These are phyloP conservation scores for Mantis religiosa DNA, from an alignment of 2,888 invertebrate species.

Conservation along the genomic window DNA sequence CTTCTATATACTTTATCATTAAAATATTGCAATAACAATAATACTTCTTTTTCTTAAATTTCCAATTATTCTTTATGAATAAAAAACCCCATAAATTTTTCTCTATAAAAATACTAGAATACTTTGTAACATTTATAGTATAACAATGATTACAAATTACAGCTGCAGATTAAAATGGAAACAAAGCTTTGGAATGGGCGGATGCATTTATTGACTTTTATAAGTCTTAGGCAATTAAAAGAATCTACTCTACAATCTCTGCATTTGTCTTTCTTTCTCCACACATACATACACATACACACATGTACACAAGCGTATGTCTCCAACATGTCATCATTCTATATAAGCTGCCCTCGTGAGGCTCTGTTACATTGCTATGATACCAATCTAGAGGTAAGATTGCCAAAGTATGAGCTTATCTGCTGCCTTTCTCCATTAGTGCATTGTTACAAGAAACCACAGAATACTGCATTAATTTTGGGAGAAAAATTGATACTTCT, in stretches of 20 bases:
- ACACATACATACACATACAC: neutral
- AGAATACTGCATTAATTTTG: no score
- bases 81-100: neutral
- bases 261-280: neutral
- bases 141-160: neutral
- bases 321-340: neutral
- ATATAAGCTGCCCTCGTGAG: neutral
- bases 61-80: neutral
- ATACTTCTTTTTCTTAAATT: neutral
- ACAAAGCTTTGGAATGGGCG: neutral
- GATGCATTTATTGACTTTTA: neutral
- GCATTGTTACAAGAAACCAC: no score
- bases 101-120: conserved; percentile 8
- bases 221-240: neutral
- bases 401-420: no score
- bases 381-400: no score
- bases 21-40: neutral
- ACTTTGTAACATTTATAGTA: neutral
- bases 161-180: neutral
- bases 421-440: no score
- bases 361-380: neutral
- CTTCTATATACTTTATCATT: neutral
- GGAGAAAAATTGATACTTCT: no score
- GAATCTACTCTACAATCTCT: neutral
- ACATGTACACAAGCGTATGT: neutral